phyloP scores from a whole-genome alignment of 2,113 vertebrate genomes.

The Parus major region DNA sequence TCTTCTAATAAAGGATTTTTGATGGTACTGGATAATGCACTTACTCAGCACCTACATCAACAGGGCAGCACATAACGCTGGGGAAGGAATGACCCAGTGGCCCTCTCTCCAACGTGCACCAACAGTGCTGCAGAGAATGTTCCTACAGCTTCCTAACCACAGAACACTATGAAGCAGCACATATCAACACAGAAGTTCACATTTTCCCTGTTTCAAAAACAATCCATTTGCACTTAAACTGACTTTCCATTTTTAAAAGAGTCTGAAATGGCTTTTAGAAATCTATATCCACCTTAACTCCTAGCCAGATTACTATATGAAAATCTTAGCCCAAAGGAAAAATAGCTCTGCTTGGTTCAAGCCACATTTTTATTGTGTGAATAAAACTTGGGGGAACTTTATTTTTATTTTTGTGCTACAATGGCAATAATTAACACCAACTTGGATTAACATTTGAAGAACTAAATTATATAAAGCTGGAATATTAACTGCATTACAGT shows the following conservation, averaged over 20 bases:
- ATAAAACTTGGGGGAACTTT: neutral
- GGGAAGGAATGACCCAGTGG: neutral
- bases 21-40: neutral
- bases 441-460: neutral
- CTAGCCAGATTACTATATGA: neutral
- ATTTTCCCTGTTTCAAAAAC: neutral
- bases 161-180: neutral
- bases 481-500: neutral
- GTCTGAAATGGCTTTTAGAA: neutral
- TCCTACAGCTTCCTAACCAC: neutral
- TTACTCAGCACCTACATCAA: neutral
- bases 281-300: neutral
- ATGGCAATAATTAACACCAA: neutral
- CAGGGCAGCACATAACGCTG: neutral
- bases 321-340: neutral
- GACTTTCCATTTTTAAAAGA: neutral
- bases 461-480: neutral
- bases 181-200: neutral
- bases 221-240: neutral
- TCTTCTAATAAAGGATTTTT: neutral
- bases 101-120: rapidly evolving
- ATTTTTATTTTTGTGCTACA: neutral
- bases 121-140: neutral
- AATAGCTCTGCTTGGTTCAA: neutral
- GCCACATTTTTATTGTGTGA: neutral